phyloP scores from a whole-genome alignment of 2,888 invertebrate species.

The Erebia ligea region DNA sequence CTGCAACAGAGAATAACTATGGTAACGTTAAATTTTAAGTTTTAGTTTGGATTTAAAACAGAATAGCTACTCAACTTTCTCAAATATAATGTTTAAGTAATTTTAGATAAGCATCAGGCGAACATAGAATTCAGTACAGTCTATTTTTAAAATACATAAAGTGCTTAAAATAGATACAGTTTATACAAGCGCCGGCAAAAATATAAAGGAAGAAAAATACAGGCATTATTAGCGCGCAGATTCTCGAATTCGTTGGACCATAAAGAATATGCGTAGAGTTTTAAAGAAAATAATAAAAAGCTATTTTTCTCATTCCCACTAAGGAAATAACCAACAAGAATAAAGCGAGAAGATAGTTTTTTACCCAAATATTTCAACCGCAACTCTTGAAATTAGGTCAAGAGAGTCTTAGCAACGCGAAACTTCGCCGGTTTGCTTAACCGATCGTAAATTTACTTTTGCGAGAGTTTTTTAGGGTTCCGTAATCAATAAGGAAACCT shows the following conservation, averaged over 20 bases:
- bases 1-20: no score
- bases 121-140: not conserved
- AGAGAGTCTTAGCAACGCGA: conserved; percentile 29
- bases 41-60: no score
- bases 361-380: conserved; percentile 24
- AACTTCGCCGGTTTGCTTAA: conserved; percentile 30
- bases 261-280: conserved; percentile 15
- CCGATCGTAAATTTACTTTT: conserved; percentile 31
- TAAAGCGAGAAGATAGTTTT: conserved; percentile 25
- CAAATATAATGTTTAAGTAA: no score
- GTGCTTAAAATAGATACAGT: not conserved
- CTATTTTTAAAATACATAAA: not conserved
- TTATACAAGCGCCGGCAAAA: not conserved
- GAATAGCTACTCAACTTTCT: no score
- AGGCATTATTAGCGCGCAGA: conserved; percentile 9
- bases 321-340: conserved; percentile 21
- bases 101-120: not conserved
- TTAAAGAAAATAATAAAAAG: conserved; percentile 20
- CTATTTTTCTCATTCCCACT: conserved; percentile 17
- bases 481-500: no score
- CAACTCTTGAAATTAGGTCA: conserved; percentile 32
- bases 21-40: no score
- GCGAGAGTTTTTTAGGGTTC: conserved; percentile 12
- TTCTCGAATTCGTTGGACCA: conserved; percentile 9
- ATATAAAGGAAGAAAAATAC: conserved; percentile 7